Conservation (phyloP, 2,797 vertebrate genomes). For the Hemitrygon akajei region DNA sequence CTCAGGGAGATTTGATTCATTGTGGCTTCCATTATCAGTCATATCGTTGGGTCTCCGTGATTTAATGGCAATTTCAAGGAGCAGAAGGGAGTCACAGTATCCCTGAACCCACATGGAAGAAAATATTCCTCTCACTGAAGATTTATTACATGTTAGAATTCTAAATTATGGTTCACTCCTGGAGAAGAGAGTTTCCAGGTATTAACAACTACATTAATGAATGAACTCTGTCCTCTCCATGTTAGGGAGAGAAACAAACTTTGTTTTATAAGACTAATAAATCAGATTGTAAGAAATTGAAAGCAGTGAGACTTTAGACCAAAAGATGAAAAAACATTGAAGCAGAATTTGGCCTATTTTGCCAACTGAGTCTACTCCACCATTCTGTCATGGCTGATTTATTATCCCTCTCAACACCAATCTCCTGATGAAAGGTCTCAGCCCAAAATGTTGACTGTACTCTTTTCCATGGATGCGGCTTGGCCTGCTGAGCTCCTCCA, state of each 20-base stretch:
- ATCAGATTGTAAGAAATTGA: neutral
- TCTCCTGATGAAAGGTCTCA: no score
- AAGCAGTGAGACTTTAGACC: neutral
- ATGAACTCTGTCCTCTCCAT: no score
- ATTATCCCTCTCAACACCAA: no score
- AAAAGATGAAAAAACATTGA: no score
- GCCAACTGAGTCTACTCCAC: no score
- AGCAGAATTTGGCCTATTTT: no score
- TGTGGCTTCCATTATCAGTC: neutral
- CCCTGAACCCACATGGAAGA: neutral
- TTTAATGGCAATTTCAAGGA: neutral
- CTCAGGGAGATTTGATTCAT: neutral
- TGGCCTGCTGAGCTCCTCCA: no score
- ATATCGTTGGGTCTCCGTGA: neutral
- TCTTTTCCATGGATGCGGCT: no score
- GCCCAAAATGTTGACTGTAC: no score
- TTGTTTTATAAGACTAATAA: neutral
- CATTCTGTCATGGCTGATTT: no score
- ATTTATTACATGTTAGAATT: neutral
- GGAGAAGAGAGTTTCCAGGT: neutral
- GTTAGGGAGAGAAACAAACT: neutral
- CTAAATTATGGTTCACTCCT: neutral
- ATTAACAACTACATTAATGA: neutral
- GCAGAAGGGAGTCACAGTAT: neutral
- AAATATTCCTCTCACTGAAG: neutral